A percentile compares a stretch with the other conserved stretches of the same genome.
Evolutionary conservation across 1,140 invertebrate species (phyloP).

Genomic region (Anastrepha obliqua): DNA sequence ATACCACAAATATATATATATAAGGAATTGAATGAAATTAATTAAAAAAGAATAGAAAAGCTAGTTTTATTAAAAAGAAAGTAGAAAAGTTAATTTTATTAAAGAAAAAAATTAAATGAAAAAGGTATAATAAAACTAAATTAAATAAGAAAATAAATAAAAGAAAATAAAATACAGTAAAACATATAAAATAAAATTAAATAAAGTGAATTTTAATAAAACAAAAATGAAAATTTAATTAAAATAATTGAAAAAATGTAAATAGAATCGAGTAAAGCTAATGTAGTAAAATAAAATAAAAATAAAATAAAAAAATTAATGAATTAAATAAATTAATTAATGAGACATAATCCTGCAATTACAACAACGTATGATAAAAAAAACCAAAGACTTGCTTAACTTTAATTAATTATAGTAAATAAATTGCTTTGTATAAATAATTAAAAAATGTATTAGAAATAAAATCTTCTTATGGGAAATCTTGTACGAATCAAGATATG

Average conservation of each 20-base stretch:
- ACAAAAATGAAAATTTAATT: background rate
- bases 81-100: too few species aligned
- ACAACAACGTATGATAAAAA: background rate
- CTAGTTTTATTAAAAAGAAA: too few species aligned
- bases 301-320: background rate
- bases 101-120: too few species aligned
- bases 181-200: background rate
- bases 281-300: background rate
- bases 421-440: background rate
- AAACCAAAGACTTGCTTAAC: constrained; percentile 21
- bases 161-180: background rate
- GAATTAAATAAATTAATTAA: background rate
- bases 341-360: too few species aligned
- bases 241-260: background rate
- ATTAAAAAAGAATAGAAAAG: too few species aligned
- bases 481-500: background rate
- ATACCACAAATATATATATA: too few species aligned
- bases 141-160: background rate
- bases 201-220: background rate
- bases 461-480: background rate
- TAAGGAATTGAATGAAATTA: too few species aligned
- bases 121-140: too few species aligned
- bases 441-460: background rate
- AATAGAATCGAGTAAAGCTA: background rate
- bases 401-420: background rate